Base-by-base conservation (phyloP, 2,113 vertebrate species). In the Pseudorhombus dupliciocellatus region DNA sequence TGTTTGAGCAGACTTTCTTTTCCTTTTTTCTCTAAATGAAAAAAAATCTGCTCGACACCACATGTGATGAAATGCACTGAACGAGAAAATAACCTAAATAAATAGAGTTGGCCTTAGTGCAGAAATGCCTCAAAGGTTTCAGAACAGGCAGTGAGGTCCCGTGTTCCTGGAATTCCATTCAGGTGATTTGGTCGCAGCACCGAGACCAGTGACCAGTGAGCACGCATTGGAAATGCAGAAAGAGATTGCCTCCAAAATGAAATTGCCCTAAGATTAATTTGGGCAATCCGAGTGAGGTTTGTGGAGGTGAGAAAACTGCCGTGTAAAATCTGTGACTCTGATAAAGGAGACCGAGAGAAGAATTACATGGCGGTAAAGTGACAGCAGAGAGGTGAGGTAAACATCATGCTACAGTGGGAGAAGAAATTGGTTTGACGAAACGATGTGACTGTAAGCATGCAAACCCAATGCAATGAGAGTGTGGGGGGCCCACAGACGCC, bases 1-100 rank as follows among this genome's bases (percentile, higher is more conserved):
- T 65, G 59, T 59, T 77, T 66, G 20, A 67, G 50, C 21, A 70
- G 30, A 67, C 34, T 84, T 18, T 42, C 52, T 18, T 22, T 66
- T 77, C 16, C 42, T 54, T 34, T 68, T 22, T 4, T 34, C 6
- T 5, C 26, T 52, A 26, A 66, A 70, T 64, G 7, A 64, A 76
- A 64, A 76, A n/a, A n/a, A 79, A 73, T 25, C 72, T 31, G 51
- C 65, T 71, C 9, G n/a, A 42, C 9, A 59, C 40, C 16, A 20
- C 20, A 53, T 70, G 75, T 78, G 78, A 86, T 87, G 77, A 79
- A 90, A 84, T 58, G 44, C 65, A 42, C 50, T 71, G 71, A 73
- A 75, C 83, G 63, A 76, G 73, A 84, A 81, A 65, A 70, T 28
- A 75, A 65, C 20, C 42, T 64, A 69, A 81, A 70, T 72, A 82